phyloP scores from a whole-genome alignment of 2,113 vertebrate genomes.

The Phasianus colchicus region DNA sequence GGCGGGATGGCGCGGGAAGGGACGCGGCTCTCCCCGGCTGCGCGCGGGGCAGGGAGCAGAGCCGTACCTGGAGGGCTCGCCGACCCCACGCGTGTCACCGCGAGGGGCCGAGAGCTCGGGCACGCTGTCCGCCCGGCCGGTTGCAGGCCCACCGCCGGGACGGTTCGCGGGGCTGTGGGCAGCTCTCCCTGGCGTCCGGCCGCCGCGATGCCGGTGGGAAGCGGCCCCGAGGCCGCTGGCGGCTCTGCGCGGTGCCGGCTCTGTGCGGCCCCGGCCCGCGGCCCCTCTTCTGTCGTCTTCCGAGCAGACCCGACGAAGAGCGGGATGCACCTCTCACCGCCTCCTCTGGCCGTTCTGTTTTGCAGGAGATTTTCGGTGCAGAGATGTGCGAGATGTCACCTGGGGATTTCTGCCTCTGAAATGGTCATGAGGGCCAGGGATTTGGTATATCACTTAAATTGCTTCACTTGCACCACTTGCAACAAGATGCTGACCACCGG shows the following conservation, averaged over 20 bases:
- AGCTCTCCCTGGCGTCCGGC: neutral
- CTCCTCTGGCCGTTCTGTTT: constrained; percentile 65
- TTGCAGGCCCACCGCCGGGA: neutral
- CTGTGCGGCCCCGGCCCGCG: neutral
- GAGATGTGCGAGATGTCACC: constrained; percentile 96
- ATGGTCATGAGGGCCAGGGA: constrained; percentile 99
- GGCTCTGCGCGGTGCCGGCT: neutral
- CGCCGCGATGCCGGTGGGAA: neutral
- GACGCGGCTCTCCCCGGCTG: neutral
- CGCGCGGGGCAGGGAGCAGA: neutral
- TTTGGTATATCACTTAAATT: constrained; percentile 98
- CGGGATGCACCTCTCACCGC: constrained; percentile 46
- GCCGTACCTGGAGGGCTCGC: neutral
- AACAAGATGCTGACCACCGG: constrained; percentile 99
- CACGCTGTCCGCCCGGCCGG: neutral
- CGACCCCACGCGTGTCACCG: neutral
- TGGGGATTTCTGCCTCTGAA: constrained; percentile 99
- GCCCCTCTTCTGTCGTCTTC: neutral
- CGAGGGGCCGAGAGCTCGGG: neutral
- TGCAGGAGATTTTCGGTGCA: constrained; percentile 98
- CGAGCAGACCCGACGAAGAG: neutral
- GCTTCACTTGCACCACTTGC: constrained; percentile 98
- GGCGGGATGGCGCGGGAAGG: neutral
- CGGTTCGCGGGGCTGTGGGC: neutral
- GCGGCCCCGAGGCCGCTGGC: neutral